Conservation (phyloP, 2,797 vertebrate genomes). For the Parambassis ranga region DNA sequence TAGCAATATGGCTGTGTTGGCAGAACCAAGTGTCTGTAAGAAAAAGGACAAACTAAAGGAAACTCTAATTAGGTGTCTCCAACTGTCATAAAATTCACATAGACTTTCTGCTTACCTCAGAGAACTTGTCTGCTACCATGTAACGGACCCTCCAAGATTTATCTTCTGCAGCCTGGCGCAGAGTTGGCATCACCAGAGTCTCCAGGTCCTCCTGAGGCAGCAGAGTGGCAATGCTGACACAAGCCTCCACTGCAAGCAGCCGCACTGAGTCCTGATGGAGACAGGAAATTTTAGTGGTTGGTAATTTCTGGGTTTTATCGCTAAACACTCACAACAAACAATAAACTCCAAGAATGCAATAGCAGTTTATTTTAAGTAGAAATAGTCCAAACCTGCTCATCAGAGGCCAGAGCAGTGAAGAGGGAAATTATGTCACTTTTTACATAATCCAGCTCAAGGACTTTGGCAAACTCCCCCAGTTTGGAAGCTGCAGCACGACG, state of each 20-base stretch:
- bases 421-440: slow-evolving; percentile 89
- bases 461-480: slow-evolving; percentile 88
- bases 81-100: too few species aligned
- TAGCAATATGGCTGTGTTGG: too few species aligned
- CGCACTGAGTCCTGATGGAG: slow-evolving; percentile 86
- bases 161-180: slow-evolving; percentile 87
- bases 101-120: slow-evolving; percentile 73
- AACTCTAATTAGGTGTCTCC: background rate
- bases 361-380: background rate
- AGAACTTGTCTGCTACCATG: slow-evolving; percentile 90
- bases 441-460: slow-evolving; percentile 87
- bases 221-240: slow-evolving; percentile 89
- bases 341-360: background rate
- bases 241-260: slow-evolving; percentile 89
- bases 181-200: slow-evolving; percentile 87
- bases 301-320: background rate
- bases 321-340: background rate
- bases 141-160: slow-evolving; percentile 90
- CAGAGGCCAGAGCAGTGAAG: slow-evolving; percentile 87
- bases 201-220: slow-evolving; percentile 89
- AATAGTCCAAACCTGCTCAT: slow-evolving; percentile 81
- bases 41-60: background rate
- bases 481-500: slow-evolving; percentile 88
- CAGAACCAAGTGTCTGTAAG: too few species aligned
- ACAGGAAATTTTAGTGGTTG: background rate